Evolutionary conservation across 2,797 vertebrate species (phyloP), one percentile per base, ranked within the genome.

Genomic region (Siniperca scherzeri): DNA sequence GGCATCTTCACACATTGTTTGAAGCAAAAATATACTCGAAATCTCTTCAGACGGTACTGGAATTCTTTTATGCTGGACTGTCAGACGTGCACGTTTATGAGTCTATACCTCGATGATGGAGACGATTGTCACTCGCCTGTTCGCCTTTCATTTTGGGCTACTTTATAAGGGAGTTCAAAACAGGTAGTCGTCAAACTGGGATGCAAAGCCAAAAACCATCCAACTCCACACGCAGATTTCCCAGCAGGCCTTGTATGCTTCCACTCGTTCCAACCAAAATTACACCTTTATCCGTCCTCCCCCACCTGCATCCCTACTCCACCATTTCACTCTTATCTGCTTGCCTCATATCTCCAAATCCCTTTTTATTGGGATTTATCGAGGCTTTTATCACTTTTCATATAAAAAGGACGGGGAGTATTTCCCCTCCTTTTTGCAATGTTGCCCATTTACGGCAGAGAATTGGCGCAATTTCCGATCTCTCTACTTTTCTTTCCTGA

Each of bases 401-500:
- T 92, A 93, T 88, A 85, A 87, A 90, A 90, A 79, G 88, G 90
- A 93, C 42, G 64, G 86, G 78, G 89, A 92, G 88, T 88, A 86
- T 89, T 91, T 90, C 89, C 91, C 86, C 85, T 88, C 80, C 87
- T 89, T 90, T 93, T 86, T 82, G 81, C 75, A 82, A 89, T 87
- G 92, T 88, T 91, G 92, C 88, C 92, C 91, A 94, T 96, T 95
- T 94, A 95, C 61, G 88, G 91, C 80, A 88, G 87, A 92, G 93
- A 93, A 94, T 95, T 93, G 94, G 94, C 92, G 87, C 92, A 94
- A 95, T 96, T 96, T 96, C 94, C 94, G 93, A 95, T 94, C 87
- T 90, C 91, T 94, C 88, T 83, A 92, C 90, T 94, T 94, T 95
- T 96, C 94, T 95, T 95, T 95, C 89, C 93, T 94, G 93, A 93